Evolutionary conservation across 2,113 vertebrate species (phyloP).

Genomic region (Strix uralensis): DNA sequence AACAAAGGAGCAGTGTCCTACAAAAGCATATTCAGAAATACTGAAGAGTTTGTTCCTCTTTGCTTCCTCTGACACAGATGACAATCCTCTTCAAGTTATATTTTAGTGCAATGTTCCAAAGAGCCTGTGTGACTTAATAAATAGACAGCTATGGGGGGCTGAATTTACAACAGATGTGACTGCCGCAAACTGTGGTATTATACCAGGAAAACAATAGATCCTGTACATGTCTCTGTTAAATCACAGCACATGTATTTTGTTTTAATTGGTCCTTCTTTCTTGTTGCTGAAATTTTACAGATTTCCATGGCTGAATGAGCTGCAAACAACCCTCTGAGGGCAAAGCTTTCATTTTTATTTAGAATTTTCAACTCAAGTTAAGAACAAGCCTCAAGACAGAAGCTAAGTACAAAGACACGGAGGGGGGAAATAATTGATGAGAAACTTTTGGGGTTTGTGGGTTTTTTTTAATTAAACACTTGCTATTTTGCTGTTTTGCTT

Average conservation of each 20-base stretch:
- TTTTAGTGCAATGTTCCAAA: background rate
- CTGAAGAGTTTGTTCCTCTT: background rate
- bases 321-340: background rate
- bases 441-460: background rate
- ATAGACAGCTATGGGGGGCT: background rate
- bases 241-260: background rate
- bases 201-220: background rate
- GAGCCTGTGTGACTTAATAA: background rate
- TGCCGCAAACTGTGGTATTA: background rate
- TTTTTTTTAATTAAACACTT: background rate
- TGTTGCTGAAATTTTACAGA: background rate
- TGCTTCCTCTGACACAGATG: background rate
- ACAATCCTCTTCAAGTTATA: background rate
- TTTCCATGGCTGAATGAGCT: background rate
- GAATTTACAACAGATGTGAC: background rate
- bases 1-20: background rate
- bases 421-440: background rate
- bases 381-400: background rate
- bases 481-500: background rate
- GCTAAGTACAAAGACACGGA: background rate
- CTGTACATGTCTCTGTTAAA: background rate
- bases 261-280: conserved; percentile 21
- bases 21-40: background rate
- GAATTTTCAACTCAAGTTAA: conserved; percentile 18
- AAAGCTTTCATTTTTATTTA: conserved; percentile 23